Base-by-base conservation (phyloP, 2,888 invertebrate species). In the Lasius platythorax region DNA sequence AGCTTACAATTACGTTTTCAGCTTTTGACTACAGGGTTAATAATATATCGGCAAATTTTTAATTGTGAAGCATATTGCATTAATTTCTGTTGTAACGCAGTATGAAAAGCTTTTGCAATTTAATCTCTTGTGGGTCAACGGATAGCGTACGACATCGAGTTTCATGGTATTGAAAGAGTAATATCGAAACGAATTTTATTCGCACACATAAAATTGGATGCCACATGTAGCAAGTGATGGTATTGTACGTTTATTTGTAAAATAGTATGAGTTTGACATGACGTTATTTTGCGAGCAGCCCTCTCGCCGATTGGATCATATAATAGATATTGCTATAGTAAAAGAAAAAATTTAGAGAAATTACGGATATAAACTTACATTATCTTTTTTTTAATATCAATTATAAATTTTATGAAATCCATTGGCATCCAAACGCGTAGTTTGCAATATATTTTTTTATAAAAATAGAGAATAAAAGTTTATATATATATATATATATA, bases 61-160 rank as follows among this genome's bases (percentile, higher is more conserved):
- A 81, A 73, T 61, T 46, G 12, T 37, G 46, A 37, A 61, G 63
- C 46, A 61, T 73, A 73, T 81, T 81, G 79, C 61, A 73, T 81
- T 81, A 81, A 81, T 73, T 61, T 61, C 79, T 18, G 73, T 46
- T 46, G 46, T 46, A 61, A 61, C 46, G 23, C 28, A 73, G 46
- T 61, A 81, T 46, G 79, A 73, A 81, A 81, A 81, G 79, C 79
- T 73, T 73, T 73, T 46, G 79, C 74, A 81, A 81, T 81, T 81
- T 81, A 81, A 81, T 81, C 74, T 81, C 74, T 81, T 81, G 79
- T 81, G 58, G 74, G 79, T 61, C 79, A 81, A 81, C 46, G 79
- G 61, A 81, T 61, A 81, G 46, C 61, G 74, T 73, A 73, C 46
- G 79, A 81, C 79, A 73, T 81, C 79, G 46, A 73, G 74, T 81